A percentile compares a stretch with the other conserved stretches of the same genome.
phyloP scores from a whole-genome alignment of 2,113 vertebrate genomes.

The Muntiacus muntjak region DNA sequence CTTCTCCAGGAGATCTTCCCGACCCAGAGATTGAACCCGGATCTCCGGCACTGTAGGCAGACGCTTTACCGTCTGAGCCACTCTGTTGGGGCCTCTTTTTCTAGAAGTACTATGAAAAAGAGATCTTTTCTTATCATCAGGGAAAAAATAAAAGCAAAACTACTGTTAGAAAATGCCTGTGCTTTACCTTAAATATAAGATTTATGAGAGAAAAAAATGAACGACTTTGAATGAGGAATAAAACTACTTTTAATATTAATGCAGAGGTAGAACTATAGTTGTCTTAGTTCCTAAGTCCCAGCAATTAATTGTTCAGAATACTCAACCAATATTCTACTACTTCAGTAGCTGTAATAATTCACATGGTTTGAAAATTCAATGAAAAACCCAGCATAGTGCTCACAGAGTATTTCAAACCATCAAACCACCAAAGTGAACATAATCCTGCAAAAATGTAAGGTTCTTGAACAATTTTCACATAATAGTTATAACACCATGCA shows the following conservation, averaged over 20 bases:
- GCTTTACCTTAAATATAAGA: constrained; percentile 6
- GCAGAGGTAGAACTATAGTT: neutral
- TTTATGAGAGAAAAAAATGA: neutral
- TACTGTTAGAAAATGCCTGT: neutral
- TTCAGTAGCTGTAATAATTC: neutral
- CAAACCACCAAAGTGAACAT: neutral
- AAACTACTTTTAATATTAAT: neutral
- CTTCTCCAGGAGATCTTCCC: neutral
- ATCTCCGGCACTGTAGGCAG: neutral
- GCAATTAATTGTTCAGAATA: constrained; percentile 19
- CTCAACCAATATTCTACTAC: neutral
- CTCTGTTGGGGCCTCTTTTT: neutral
- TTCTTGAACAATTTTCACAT: neutral
- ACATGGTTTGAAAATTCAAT: constrained; percentile 15
- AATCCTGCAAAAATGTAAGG: neutral
- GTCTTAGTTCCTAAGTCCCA: neutral
- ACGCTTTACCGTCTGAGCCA: neutral
- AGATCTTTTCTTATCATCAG: neutral
- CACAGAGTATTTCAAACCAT: neutral
- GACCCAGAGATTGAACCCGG: neutral
- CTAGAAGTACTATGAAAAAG: neutral
- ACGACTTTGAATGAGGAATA: neutral
- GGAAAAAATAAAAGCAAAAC: neutral
- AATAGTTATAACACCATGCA: neutral
- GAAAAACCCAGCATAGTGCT: neutral